These are phyloP conservation scores for Mesitornis unicolor DNA, from an alignment of 2,113 vertebrate species.

Conservation along the genomic window DNA sequence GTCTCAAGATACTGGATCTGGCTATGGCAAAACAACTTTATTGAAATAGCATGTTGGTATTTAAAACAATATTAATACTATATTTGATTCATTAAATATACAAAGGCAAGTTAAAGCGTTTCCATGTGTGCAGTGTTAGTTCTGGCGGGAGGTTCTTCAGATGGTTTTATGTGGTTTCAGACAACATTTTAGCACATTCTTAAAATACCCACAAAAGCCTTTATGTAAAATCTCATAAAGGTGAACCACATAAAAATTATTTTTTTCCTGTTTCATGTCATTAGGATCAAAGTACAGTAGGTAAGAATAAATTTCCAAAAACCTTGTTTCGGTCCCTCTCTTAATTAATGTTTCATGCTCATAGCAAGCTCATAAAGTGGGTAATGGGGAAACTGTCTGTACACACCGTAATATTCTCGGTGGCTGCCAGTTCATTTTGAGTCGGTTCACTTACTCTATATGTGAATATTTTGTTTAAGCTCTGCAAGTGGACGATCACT, in stretches of 20 bases:
- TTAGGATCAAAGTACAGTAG: slow-evolving; percentile 76
- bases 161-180: slow-evolving; percentile 76
- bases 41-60: slow-evolving; percentile 69
- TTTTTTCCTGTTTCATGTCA: slow-evolving; percentile 66
- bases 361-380: slow-evolving; percentile 28
- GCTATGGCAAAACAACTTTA: slow-evolving; percentile 27
- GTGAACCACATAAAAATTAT: slow-evolving; percentile 72
- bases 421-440: neutral
- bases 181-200: slow-evolving; percentile 83
- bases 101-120: slow-evolving; percentile 65
- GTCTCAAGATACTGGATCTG: neutral
- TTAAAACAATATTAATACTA: slow-evolving; percentile 75
- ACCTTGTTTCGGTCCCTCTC: slow-evolving; percentile 40
- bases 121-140: slow-evolving; percentile 76
- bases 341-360: slow-evolving; percentile 64
- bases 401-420: neutral
- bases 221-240: slow-evolving; percentile 81
- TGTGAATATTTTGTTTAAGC: neutral
- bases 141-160: slow-evolving; percentile 67
- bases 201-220: slow-evolving; percentile 83
- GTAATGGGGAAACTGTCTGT: slow-evolving; percentile 1
- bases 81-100: slow-evolving; percentile 73
- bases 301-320: slow-evolving; percentile 67
- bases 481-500: neutral
- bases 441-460: neutral